Conservation (phyloP, 2,888 invertebrate genomes). For the Agrotis puta region DNA sequence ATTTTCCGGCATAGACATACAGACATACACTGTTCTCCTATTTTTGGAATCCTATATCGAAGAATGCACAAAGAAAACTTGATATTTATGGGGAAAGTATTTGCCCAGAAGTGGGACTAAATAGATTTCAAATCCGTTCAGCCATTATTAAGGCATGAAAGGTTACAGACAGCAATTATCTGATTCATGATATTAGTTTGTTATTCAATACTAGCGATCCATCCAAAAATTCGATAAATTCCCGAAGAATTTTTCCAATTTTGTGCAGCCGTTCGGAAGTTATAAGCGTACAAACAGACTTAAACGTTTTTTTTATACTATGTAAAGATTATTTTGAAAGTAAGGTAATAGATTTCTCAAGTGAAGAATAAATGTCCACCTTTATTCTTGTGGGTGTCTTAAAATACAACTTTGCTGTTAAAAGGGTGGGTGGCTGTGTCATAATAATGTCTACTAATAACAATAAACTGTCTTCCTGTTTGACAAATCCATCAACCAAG, state of each 20-base stretch:
- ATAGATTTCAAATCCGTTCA: background rate
- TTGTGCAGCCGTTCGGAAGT: too few relatives aligned
- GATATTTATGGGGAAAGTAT: too few relatives aligned
- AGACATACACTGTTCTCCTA: too few relatives aligned
- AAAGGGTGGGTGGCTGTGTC: conserved; percentile 19
- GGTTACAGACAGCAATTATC: background rate
- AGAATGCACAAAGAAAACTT: too few relatives aligned
- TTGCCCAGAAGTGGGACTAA: too few relatives aligned
- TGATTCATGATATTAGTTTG: background rate
- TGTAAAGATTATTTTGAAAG: background rate
- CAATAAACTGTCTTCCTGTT: conserved; percentile 4
- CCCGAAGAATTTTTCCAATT: too few relatives aligned
- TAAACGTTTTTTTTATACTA: too few relatives aligned
- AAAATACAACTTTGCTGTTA: conserved; percentile 15
- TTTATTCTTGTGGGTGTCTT: conserved; percentile 26
- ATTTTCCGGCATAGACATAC: too few relatives aligned
- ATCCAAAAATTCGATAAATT: too few relatives aligned
- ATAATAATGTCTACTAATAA: conserved; percentile 1
- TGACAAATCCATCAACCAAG: background rate
- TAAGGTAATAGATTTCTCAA: conserved; percentile 7
- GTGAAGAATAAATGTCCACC: conserved; percentile 30
- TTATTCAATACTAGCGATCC: background rate
- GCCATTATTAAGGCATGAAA: background rate
- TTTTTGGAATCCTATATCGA: too few relatives aligned
- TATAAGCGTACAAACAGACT: too few relatives aligned